Base-by-base conservation (phyloP, 2,888 invertebrate species). In the Eucera pruinosa region DNA sequence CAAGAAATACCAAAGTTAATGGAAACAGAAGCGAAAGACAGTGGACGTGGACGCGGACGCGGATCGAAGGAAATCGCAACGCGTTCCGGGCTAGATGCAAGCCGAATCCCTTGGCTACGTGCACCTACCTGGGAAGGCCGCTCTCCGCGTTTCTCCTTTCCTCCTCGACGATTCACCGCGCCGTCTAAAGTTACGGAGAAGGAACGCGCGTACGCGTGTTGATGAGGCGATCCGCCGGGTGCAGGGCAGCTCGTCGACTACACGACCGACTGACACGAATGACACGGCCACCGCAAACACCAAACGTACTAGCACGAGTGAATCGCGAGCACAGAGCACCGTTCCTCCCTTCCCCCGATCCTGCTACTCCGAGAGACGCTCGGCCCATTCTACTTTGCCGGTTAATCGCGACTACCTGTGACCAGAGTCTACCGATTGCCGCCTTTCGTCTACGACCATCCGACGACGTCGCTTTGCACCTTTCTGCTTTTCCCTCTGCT, bases 401-500 rank as follows among this genome's bases (percentile, higher is more conserved):
- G 45, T 64, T 43, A 57, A 70, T 75, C 55, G n/a, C n/a, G 69
- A 60, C 78, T 75, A 76, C 78, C 60, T 78, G 70, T 62, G 60
- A 64, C 62, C 65, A 55, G n/a, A n/a, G 69, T 65, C 50, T 62
- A 66, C 55, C 65, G 64, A 65, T 75, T 58, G 43, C 58, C 39
- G n/a, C 23, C 68, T 45, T n/a, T 41, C 36, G 27, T 18, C 55
- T 27, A 18, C 62, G 30, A 64, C 57, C 70, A 41, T n/a, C n/a
- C n/a, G n/a, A n/a, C n/a, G n/a, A n/a, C n/a, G n/a, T n/a, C n/a
- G n/a, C n/a, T n/a, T 15, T 57, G 47, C 55, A 11, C 33, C 30
- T 36, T 18, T 52, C 9, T 33, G 33, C 20, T 4, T 13, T n/a
- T n/a, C n/a, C n/a, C n/a, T n/a, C n/a, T n/a, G n/a, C n/a, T n/a